Conservation (phyloP, 2,888 invertebrate species). For the Parnassius apollo region DNA sequence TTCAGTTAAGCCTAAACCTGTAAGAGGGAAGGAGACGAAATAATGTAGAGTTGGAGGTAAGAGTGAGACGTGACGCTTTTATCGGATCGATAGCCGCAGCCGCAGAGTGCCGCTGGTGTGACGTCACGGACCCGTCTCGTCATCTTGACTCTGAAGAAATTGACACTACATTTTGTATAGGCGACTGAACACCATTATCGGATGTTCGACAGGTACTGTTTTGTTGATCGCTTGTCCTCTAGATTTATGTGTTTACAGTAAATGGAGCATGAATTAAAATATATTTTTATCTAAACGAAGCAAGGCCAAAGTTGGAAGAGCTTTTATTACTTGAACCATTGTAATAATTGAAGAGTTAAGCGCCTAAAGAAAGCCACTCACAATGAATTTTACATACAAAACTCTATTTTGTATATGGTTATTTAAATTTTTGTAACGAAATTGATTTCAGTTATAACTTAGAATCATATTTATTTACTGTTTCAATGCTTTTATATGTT, state of each 20-base stretch:
- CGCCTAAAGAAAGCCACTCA: no score
- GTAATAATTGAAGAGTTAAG: slow-evolving; percentile 1
- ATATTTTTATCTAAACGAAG: slow-evolving; percentile 11
- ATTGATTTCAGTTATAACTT: no score
- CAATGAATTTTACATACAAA: no score
- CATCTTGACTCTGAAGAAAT: slow-evolving; percentile 77
- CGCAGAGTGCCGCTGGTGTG: slow-evolving; percentile 77
- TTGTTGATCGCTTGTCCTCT: slow-evolving; percentile 24
- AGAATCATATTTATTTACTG: no score
- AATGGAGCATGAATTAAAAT: slow-evolving; percentile 27
- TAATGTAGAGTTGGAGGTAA: slow-evolving; percentile 48
- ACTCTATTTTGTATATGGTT: no score
- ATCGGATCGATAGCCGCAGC: slow-evolving; percentile 81
- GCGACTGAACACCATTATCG: slow-evolving; percentile 39
- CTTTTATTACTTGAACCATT: not conserved
- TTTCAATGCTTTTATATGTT: no score
- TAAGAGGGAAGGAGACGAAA: slow-evolving; percentile 56
- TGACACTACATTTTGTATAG: slow-evolving; percentile 68
- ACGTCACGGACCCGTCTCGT: slow-evolving; percentile 78
- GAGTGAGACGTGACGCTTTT: slow-evolving; percentile 64
- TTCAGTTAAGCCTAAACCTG: slow-evolving; percentile 56
- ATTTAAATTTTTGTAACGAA: no score
- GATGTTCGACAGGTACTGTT: slow-evolving; percentile 31
- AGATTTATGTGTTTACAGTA: slow-evolving; percentile 28
- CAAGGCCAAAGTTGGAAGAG: not conserved